Evolutionary conservation across 2,797 vertebrate species (phyloP), one percentile per base, ranked within the genome.

Genomic region (Sandelia bainsii): DNA sequence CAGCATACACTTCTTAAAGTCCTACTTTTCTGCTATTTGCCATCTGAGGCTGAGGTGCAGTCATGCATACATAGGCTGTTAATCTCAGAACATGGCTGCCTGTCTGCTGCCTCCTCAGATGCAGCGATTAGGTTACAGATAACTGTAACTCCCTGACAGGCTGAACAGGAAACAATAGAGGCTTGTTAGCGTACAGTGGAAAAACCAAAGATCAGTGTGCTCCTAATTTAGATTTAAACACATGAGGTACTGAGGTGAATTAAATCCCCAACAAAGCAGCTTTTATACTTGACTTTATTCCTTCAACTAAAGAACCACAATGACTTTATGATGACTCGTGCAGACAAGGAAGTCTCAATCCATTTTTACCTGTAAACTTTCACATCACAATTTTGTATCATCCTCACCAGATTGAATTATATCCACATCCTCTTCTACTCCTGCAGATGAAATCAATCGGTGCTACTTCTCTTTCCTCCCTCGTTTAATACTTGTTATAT

Each of bases 41-140:
- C 77, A 48, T 77, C 54, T 58, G 65, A 77, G 40, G 44, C 62
- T 57, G 77, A 69, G 48, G 45, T 23, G 65, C 65, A 48, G 57
- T 81, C 76, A 82, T 81, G 82, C 83, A 80, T 81, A 65, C 45
- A 11, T 7, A 20, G 69, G 62, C 70, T 20, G 32, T 56, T 86
- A 75, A 85, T 87, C 80, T 73, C 70, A 74, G 72, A 83, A 75
- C 58, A 66, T 71, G 84, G 74, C 59, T 75, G 67, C 56, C 79
- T 74, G 81, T 75, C 86, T 68, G 76, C 78, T 86, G 81, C 82
- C 73, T 85, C 66, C 62, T 76, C 40, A 16, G 75, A 72, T 16
- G 71, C 44, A 56, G 68, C 37, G 81, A 87, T 92, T 87, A 68
- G 76, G 80, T 90, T 90, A 87, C 86, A 76, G 69, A 71, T 58